phyloP scores from a whole-genome alignment of 2,888 invertebrate genomes.

The Trissonchulus latispiculum region DNA sequence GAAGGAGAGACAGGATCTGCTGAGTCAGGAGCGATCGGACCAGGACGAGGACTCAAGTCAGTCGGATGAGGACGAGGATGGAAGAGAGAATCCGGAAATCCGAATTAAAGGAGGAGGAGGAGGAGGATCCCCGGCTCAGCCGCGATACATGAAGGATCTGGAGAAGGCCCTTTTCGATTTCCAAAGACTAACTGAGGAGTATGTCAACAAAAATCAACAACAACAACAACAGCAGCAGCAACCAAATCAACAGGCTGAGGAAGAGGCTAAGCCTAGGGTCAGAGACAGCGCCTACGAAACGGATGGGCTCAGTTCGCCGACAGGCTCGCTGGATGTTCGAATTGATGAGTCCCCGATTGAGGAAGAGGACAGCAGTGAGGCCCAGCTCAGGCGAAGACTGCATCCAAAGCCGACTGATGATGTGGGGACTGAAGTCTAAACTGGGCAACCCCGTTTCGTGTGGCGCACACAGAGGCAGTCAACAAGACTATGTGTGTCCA shows the following conservation, averaged over 20 bases:
- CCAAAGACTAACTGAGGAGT: slow-evolving; percentile 14
- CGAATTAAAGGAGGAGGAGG: no score
- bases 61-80: no score
- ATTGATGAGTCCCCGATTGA: background rate
- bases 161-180: slow-evolving; percentile 19
- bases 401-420: background rate
- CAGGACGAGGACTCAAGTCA: background rate
- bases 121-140: background rate
- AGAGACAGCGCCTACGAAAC: background rate
- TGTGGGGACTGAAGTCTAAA: background rate
- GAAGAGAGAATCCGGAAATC: no score
- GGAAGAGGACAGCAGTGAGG: background rate
- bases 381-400: background rate
- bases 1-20: background rate
- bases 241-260: background rate
- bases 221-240: background rate
- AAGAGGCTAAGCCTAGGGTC: background rate
- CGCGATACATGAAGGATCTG: slow-evolving; percentile 15
- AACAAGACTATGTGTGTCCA: no score
- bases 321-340: no score
- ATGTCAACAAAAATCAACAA: slow-evolving; percentile 8
- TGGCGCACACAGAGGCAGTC: no score
- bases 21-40: background rate
- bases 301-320: no score
- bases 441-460: no score